Base-by-base conservation (phyloP, 2,113 vertebrate species). In the Eubucco bourcierii region DNA sequence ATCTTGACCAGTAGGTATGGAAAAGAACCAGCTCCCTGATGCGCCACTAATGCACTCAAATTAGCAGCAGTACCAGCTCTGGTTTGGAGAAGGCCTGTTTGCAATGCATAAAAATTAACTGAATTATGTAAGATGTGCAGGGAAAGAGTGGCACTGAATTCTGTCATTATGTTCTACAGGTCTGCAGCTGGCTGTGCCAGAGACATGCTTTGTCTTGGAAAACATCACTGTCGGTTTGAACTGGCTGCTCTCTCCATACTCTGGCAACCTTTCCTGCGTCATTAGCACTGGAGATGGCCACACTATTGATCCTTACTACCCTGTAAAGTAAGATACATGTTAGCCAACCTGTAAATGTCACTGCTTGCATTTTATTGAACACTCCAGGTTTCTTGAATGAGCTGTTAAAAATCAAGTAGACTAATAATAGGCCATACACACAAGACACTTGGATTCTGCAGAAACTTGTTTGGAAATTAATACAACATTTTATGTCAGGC, bases 231-330 rank as follows among this genome's bases (percentile, higher is more conserved):
- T 99, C 89, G 97, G 97, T 25, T 87, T 99, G 87, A 98, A 96
- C 46, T 99, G 99, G 99, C 98, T 99, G 56, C 98, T 99, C 17
- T 97, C 98, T 64, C 98, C 99, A 6, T 99, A 98, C 91, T 95
- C 97, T 31, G 99, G 99, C 88, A 99, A 99, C 74, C 97, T 99
- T 67, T 99, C 98, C 64, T 99, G 99, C 72, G 94, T 97, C 39
- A 83, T 99, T 66, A 98, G 97, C 87, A 97, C 96, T 34, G 99
- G 99, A 63, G 99, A 99, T 70, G 98, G 99, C 29, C 97, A 98
- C 97, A 97, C 73, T 20, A 97, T 99, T 20, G 98, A 99, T 88
- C 98, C 99, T 27, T 99, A 99, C 95, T 98, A 96, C 88, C 99
- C 98, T 14, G 90, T 93, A 33, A 96, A 97, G 99, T 99, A 97